Evolutionary conservation across 2,888 invertebrate species (phyloP), one percentile per base, ranked within the genome.

Genomic region (Seira ritae): DNA sequence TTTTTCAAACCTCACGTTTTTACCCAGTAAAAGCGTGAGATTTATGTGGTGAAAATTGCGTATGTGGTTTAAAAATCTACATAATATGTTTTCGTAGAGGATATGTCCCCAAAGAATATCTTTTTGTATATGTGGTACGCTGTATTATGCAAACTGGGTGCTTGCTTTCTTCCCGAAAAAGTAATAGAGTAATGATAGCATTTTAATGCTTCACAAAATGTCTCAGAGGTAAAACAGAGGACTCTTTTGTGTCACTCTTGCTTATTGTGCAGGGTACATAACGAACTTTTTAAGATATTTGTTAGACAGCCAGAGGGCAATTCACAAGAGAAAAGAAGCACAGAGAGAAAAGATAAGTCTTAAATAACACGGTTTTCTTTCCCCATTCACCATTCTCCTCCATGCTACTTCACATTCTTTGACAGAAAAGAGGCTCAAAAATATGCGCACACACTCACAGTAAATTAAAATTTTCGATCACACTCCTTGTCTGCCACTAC

Each of bases 291-390:
- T 15, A 55, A n/a, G 55, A 55, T 12, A 55, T 55, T 17, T 19
- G 8, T 70, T 42, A 46, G 70, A 70, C 70, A 70, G 70, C 70
- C 37, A 46, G 46, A 42, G 70, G 70, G 70, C 19, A 42, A 70
- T n/a, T 70, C 20, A 68, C 17, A 8, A 65, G 68, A 15, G 68
- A 68, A n/a, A 2, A n/a, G 24, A 68, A 55, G 2, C 3, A 55
- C 15, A 55, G 15, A 2, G 15, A 55, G 15, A 55, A 3, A 55
- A 55, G 55, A n/a, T 15, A 12, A 15, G 55, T 31, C 8, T 2
- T 8, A 8, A 31, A 2, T 31, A 31, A 55, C 3, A 55, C 3
- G 6, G 1, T 12, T 12, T 55, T 55, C 55, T 55, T 55, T 55
- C 12, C 42, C 42, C 15, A 31, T 31, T 31, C 31, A n/a, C 31